These are phyloP conservation scores for Julus scanicus DNA, from an alignment of 2,888 invertebrate species.

Conservation along the genomic window DNA sequence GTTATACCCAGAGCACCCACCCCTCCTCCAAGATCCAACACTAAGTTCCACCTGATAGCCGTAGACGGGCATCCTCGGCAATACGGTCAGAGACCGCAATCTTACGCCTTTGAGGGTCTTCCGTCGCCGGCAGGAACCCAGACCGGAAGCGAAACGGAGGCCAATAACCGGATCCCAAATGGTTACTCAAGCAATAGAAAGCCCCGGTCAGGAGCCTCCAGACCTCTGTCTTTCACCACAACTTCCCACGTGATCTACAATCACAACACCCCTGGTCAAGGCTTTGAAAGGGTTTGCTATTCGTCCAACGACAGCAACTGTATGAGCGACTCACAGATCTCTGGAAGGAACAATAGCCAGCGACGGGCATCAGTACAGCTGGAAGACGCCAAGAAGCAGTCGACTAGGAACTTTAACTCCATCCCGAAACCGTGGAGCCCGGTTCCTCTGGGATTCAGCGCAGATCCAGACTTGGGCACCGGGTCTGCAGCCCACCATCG, in stretches of 20 bases:
- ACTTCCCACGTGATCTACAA: conserved; percentile 53
- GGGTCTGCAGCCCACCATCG: neutral
- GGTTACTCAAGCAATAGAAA: neutral
- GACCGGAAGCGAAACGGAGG: conserved; percentile 10
- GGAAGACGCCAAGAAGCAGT: neutral
- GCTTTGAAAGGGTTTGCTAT: neutral
- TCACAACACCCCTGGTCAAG: neutral
- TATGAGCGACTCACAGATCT: conserved; percentile 56
- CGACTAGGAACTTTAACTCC: conserved; percentile 56
- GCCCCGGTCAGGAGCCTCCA: neutral
- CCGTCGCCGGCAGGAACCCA: neutral
- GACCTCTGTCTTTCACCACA: conserved; percentile 54
- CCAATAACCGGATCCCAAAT: neutral
- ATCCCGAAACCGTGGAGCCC: conserved; percentile 55
- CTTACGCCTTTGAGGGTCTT: conserved; percentile 56
- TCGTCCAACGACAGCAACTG: conserved; percentile 2
- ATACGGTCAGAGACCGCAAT: conserved; percentile 51
- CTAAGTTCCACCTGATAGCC: conserved; percentile 41
- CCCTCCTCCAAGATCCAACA: conserved; percentile 57
- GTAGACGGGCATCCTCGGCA: conserved; percentile 31
- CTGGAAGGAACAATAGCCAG: neutral
- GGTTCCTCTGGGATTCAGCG: neutral
- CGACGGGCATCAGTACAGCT: conserved; percentile 19
- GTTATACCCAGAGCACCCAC: conserved; percentile 57
- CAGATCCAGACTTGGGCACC: neutral